These are phyloP conservation scores for Pseudomyrmex flavicornis DNA, from an alignment of 1,140 invertebrate genomes.

Conservation along the genomic window DNA sequence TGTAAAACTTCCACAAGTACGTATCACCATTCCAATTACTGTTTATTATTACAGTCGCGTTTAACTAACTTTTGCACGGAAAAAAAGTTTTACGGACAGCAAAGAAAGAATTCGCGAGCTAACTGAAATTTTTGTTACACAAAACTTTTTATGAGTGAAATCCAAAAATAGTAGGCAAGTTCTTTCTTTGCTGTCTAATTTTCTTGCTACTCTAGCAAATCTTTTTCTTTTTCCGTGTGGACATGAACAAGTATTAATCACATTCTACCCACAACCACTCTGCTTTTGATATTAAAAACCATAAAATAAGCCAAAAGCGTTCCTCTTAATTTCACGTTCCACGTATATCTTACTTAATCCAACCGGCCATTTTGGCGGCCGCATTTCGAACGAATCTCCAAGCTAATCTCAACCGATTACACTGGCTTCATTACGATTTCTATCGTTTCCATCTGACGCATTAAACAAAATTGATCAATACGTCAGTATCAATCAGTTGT, in stretches of 20 bases:
- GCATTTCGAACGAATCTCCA: neutral
- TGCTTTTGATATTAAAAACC: slow-evolving; percentile 9
- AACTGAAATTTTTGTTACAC: no score
- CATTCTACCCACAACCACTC: slow-evolving; percentile 5
- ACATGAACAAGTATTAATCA: slow-evolving; percentile 17
- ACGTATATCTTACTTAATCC: neutral
- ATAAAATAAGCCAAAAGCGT: neutral
- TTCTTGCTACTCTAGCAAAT: no score
- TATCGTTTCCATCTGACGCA: neutral
- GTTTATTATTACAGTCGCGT: no score
- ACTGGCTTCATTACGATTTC: slow-evolving; percentile 6
- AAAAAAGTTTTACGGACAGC: no score
- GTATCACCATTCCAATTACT: no score
- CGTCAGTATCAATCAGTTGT: no score
- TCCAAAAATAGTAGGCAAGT: no score
- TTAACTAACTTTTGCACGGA: no score
- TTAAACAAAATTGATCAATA: neutral
- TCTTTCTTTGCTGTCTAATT: neutral
- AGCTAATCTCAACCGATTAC: slow-evolving; percentile 32
- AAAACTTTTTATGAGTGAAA: no score
- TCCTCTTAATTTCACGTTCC: slow-evolving; percentile 11
- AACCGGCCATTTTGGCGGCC: neutral
- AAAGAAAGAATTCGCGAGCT: no score
- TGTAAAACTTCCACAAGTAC: no score
- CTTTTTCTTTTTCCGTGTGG: neutral